Evolutionary conservation across 2,113 vertebrate genomes (phyloP).

Genomic region (Cavia porcellus): DNA sequence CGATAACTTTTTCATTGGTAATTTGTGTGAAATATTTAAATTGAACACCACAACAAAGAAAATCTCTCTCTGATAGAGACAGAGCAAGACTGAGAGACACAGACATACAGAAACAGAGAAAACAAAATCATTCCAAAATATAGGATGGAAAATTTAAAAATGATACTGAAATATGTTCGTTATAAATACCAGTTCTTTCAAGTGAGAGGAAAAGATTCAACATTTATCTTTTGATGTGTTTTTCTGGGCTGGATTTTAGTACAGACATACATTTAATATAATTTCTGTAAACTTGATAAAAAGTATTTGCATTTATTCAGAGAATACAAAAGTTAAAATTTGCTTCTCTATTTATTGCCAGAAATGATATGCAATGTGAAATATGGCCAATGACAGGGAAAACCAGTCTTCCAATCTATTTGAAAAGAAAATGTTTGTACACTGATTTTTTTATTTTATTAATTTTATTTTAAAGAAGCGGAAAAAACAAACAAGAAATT

Average conservation of each 20-base stretch:
- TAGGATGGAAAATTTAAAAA: background rate
- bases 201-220: background rate
- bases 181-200: background rate
- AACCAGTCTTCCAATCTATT: background rate
- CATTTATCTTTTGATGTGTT: background rate
- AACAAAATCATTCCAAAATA: background rate
- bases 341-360: background rate
- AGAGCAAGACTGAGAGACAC: background rate
- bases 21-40: conserved; percentile 37
- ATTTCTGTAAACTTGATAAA: conserved; percentile 17
- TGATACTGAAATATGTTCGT: background rate
- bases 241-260: background rate
- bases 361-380: background rate
- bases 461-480: too few species aligned
- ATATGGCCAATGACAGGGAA: background rate
- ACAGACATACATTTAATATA: background rate
- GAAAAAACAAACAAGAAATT: too few species aligned
- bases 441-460: background rate
- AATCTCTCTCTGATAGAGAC: background rate
- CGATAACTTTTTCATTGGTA: background rate
- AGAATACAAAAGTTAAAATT: background rate
- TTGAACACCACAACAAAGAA: background rate
- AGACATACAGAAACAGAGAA: background rate
- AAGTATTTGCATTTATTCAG: background rate
- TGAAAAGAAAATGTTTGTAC: background rate